Conservation (phyloP, 1,140 invertebrate species). For the Saccostrea cuccullata region DNA sequence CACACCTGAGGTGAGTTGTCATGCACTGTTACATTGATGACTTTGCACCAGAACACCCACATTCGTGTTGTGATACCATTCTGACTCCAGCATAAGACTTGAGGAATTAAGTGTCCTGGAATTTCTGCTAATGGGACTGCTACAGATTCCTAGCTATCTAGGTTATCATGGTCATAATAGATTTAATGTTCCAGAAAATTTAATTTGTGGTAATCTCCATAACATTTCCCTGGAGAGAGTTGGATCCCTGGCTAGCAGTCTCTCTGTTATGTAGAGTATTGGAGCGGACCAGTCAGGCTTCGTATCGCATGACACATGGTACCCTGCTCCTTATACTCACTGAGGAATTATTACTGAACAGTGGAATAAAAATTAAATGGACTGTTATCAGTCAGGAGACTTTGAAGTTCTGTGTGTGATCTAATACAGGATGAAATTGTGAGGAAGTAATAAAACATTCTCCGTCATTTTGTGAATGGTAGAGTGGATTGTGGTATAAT, state of each 20-base stretch:
- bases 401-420: neutral
- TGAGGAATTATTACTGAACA: neutral
- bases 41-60: neutral
- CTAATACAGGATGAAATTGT: neutral
- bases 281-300: neutral
- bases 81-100: neutral
- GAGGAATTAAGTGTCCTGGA: neutral
- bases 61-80: neutral
- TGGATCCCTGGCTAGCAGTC: neutral
- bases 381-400: neutral
- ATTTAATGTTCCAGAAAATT: conserved; percentile 32
- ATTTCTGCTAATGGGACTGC: neutral
- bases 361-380: neutral
- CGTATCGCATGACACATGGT: neutral
- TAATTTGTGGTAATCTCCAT: conserved; percentile 31
- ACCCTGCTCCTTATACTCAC: neutral
- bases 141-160: neutral
- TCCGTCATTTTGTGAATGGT: neutral
- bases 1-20: neutral
- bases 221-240: neutral
- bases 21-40: neutral
- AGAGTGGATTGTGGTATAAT: neutral
- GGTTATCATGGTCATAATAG: conserved; percentile 28
- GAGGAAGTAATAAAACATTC: neutral
- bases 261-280: neutral